Evolutionary conservation across 2,888 invertebrate genomes (phyloP), one percentile per base, ranked within the genome.

Genomic region (Hydraecia micacea): DNA sequence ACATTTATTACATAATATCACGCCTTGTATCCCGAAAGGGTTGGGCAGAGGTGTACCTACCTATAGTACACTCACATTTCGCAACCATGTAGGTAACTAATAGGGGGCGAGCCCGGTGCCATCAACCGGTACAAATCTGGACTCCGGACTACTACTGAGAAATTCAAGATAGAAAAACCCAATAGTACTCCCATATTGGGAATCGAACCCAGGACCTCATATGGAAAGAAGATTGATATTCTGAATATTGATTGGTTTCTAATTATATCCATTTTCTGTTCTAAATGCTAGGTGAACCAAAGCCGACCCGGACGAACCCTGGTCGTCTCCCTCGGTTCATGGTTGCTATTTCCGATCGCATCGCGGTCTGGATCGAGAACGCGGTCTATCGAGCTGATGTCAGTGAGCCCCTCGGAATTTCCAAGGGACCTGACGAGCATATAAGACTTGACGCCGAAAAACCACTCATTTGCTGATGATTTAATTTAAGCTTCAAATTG

Each of bases 291-390:
- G 97, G 95, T 66, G 96, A 97, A 86, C 95, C 95, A 5, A 97
- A 97, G 80, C 97, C 97, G 0, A 92, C 95, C 0, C 95, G 97
- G 15, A 94, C 93, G 18, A 94, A 97, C 77, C 94, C 96, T 0
- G 95, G 95, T 1, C 95, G 97, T 3, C 92, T 97, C 0, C 93
- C 97, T 0, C 95, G 97, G 0, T 97, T 97, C 89, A 97, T 97
- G 97, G 96, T 97, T n/a, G 97, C 97, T 6, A 95, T 97, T 69
- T 97, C 97, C 0, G 97, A 97, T 83, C 93, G 97, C 32, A 96
- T 97, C 70, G 97, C 97, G 0, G 96, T 97, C 13, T 97, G 97
- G 97, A 95, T 97, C 18, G 97, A 97, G 88, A 96, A 96, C 79
- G 95, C 95, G 0, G 96, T 97, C 66, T 97, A 97, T 87, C 92